phyloP scores from a whole-genome alignment of 1,140 invertebrate species.

The Sinella curviseta region DNA sequence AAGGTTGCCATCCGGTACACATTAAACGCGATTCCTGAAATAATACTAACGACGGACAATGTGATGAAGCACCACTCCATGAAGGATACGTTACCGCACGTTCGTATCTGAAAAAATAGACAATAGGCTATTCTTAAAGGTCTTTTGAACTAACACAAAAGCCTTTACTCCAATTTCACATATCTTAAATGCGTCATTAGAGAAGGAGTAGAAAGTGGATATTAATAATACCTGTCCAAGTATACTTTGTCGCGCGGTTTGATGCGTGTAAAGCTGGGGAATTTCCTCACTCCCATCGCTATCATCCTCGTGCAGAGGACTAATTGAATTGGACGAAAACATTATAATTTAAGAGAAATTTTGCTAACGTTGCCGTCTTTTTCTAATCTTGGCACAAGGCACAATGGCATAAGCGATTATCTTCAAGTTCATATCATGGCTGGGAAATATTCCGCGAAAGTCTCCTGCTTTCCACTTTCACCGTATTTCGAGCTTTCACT shows the following conservation, averaged over 20 bases:
- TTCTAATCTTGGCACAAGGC: too few relatives aligned
- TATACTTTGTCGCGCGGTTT: constrained; percentile 21
- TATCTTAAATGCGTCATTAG: too few relatives aligned
- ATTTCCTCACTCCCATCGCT: constrained; percentile 20
- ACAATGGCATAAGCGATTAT: too few relatives aligned
- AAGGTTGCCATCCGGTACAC: constrained; percentile 36
- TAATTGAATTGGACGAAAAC: not conserved
- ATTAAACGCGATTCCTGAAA: constrained; percentile 30
- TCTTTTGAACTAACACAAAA: too few relatives aligned
- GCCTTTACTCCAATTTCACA: too few relatives aligned
- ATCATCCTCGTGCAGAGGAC: not conserved
- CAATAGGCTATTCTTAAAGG: constrained; percentile 15
- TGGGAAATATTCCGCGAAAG: too few relatives aligned
- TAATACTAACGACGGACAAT: constrained; percentile 14
- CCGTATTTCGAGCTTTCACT: too few relatives aligned
- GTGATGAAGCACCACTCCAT: constrained; percentile 40
- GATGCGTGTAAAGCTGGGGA: not conserved
- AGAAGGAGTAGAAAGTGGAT: not conserved
- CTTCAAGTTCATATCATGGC: too few relatives aligned
- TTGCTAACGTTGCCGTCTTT: too few relatives aligned
- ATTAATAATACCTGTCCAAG: constrained; percentile 9
- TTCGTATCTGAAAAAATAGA: constrained; percentile 38
- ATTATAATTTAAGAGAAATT: not conserved
- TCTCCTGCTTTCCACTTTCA: too few relatives aligned
- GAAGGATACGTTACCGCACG: constrained; percentile 22